Conservation (phyloP, 2,113 vertebrate species). For the Leucoraja erinaceus region DNA sequence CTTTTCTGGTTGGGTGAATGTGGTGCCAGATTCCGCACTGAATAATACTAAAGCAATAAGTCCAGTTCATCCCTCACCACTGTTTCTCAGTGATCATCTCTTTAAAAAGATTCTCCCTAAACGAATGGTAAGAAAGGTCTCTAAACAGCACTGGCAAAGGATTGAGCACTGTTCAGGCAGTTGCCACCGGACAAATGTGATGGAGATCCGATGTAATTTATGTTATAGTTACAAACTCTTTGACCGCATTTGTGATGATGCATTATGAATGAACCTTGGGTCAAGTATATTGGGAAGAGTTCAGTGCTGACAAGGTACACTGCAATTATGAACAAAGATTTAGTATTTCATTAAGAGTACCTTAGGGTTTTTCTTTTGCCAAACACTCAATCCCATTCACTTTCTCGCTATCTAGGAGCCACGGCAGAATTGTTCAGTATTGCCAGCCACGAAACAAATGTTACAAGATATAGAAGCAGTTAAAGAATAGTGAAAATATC, state of each 20-base stretch:
- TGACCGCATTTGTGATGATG: slow-evolving; percentile 34
- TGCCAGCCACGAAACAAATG: background rate
- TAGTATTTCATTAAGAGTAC: slow-evolving; percentile 11
- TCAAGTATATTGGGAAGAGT: slow-evolving; percentile 32
- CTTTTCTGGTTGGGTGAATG: slow-evolving; percentile 54
- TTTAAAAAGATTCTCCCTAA: slow-evolving; percentile 38
- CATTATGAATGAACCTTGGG: slow-evolving; percentile 33
- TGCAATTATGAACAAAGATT: slow-evolving; percentile 20
- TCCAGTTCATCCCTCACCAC: slow-evolving; percentile 43
- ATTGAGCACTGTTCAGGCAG: slow-evolving; percentile 40
- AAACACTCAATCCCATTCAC: background rate
- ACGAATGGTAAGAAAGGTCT: slow-evolving; percentile 44
- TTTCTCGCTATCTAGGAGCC: slow-evolving; percentile 3
- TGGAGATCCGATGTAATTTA: slow-evolving; percentile 31
- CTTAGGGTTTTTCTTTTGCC: background rate
- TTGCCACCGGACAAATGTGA: slow-evolving; percentile 27
- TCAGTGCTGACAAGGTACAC: background rate
- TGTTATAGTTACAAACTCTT: slow-evolving; percentile 31
- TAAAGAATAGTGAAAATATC: slow-evolving; percentile 1
- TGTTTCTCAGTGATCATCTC: slow-evolving; percentile 51
- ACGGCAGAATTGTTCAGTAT: slow-evolving; percentile 1
- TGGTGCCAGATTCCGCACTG: slow-evolving; percentile 66
- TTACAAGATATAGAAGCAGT: background rate
- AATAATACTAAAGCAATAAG: slow-evolving; percentile 68
- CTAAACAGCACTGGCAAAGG: slow-evolving; percentile 45